Evolutionary conservation across 1,140 invertebrate genomes (phyloP).

Genomic region (Tachypleus tridentatus): DNA sequence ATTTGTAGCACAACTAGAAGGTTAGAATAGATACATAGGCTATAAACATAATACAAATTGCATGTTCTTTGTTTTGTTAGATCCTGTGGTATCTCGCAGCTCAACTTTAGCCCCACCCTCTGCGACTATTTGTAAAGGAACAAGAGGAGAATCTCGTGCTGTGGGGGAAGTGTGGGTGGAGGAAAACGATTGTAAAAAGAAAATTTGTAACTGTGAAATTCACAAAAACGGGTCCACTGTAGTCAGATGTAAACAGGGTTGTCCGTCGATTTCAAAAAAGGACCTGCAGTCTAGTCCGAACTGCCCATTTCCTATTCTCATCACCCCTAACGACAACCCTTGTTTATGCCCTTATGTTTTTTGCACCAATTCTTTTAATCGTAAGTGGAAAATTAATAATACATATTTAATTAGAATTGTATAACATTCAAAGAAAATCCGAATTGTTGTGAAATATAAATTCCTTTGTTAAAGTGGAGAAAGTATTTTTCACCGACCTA

Average conservation of each 20-base stretch:
- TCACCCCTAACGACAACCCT: constrained; percentile 22
- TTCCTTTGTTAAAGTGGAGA: too few relatives aligned
- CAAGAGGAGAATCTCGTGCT: not conserved
- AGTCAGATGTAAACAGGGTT: constrained; percentile 24
- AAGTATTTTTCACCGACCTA: too few relatives aligned
- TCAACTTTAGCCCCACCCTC: too few relatives aligned
- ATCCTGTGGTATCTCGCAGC: too few relatives aligned
- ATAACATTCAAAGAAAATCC: too few relatives aligned
- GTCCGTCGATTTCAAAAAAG: constrained; percentile 19
- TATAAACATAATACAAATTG: too few relatives aligned
- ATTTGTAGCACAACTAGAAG: too few relatives aligned
- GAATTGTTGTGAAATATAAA: too few relatives aligned
- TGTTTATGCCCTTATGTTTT: constrained; percentile 26
- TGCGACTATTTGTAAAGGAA: too few relatives aligned
- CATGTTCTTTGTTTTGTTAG: too few relatives aligned
- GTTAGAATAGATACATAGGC: too few relatives aligned
- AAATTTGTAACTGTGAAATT: constrained; percentile 21
- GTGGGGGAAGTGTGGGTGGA: constrained; percentile 17
- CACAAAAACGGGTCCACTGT: constrained; percentile 20
- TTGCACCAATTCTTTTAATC: constrained; percentile 22
- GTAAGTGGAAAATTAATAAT: constrained; percentile 2
- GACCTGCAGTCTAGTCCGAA: constrained; percentile 18
- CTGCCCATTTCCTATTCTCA: constrained; percentile 24
- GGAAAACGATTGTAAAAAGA: constrained; percentile 19
- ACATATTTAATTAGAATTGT: too few relatives aligned